These are phyloP conservation scores for Zoroaster sp. DNA, from an alignment of 53 echinoderm and acorn worm species.

Conservation along the genomic window DNA sequence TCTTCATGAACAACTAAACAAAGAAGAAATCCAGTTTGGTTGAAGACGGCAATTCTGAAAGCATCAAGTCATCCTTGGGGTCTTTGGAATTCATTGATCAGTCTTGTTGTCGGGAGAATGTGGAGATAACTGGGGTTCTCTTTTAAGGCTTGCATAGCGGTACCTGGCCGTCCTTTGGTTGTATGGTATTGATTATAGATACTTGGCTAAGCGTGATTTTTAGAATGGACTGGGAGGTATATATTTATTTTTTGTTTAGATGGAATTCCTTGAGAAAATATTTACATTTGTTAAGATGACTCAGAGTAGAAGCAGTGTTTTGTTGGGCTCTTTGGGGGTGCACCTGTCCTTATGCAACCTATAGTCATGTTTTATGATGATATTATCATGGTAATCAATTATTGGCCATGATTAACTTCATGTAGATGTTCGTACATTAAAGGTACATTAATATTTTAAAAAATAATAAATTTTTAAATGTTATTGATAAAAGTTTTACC, in stretches of 20 bases:
- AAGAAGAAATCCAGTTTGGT: too few species aligned
- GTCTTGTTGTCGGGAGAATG: neutral
- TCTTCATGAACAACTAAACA: too few species aligned
- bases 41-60: neutral
- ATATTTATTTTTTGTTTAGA: neutral
- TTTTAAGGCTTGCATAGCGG: neutral
- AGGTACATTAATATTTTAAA: too few species aligned
- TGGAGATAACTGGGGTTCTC: neutral
- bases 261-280: constrained; percentile 39
- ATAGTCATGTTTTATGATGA: too few species aligned
- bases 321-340: neutral
- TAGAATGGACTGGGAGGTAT: neutral
- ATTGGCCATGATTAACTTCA: too few species aligned
- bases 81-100: neutral
- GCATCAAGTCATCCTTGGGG: neutral
- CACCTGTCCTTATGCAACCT: neutral
- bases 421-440: too few species aligned
- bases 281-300: neutral
- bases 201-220: neutral
- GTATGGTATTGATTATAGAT: neutral
- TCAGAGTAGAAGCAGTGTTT: neutral
- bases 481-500: too few species aligned
- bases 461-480: too few species aligned
- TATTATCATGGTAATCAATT: too few species aligned
- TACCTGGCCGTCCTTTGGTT: neutral